phyloP scores from a whole-genome alignment of 2,888 invertebrate species.

The Gymnocheta viridis region DNA sequence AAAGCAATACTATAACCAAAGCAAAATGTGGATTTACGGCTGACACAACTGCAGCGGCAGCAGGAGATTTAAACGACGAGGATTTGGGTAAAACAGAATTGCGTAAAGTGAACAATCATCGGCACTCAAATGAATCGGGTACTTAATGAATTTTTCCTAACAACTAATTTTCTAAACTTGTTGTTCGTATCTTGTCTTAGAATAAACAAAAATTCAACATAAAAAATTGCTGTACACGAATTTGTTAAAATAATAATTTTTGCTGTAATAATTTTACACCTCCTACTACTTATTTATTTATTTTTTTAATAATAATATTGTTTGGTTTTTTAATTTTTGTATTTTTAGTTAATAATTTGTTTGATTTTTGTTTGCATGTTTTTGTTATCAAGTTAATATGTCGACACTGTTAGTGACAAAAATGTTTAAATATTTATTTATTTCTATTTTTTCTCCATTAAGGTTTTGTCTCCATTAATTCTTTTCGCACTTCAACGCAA shows the following conservation, averaged over 20 bases:
- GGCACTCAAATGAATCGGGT: constrained; percentile 82
- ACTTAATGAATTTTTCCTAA: constrained; percentile 70
- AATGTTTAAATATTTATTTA: background rate
- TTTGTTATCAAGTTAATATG: constrained; percentile 31
- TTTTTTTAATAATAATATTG: background rate
- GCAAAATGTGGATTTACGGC: constrained; percentile 46
- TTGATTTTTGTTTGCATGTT: constrained; percentile 62
- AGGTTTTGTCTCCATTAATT: constrained; percentile 86
- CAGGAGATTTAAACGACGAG: constrained; percentile 58
- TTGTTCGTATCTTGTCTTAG: constrained; percentile 58
- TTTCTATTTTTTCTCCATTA: constrained; percentile 66
- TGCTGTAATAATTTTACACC: constrained; percentile 50
- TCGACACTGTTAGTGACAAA: background rate
- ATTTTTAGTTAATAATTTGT: constrained; percentile 22
- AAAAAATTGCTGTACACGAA: constrained; percentile 53
- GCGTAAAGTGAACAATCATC: constrained; percentile 79
- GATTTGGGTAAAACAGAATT: constrained; percentile 77
- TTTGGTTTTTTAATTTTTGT: constrained; percentile 16
- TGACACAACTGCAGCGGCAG: constrained; percentile 35
- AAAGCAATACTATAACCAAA: constrained; percentile 62
- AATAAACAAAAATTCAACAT: constrained; percentile 49
- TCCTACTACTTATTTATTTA: constrained; percentile 6
- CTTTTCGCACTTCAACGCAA: constrained; percentile 85
- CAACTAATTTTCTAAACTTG: constrained; percentile 57
- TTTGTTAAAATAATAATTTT: constrained; percentile 44